Evolutionary conservation across 2,113 vertebrate genomes (phyloP), one percentile per base, ranked within the genome.

Genomic region (Alligator sinensis): DNA sequence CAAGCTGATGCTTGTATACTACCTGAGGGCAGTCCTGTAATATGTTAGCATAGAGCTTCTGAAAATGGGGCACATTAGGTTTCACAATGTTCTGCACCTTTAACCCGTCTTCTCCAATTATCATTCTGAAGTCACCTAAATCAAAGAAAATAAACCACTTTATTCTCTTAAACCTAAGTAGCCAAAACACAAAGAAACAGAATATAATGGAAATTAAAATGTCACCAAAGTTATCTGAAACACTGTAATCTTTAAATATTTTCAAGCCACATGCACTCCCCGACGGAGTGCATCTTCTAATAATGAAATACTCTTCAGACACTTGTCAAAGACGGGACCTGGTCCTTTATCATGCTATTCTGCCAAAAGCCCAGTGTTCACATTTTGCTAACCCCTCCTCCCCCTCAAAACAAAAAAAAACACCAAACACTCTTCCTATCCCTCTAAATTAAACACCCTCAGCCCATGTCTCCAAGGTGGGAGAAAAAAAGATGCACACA

Each of bases 41-140:
- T 84, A 99, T 99, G 94, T 96, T 96, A 95, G 97, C 98, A 82
- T 99, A 99, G 11, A 99, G 97, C 90, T 98, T 98, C 72, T 98
- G 98, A 88, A 99, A 99, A 95, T 99, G 98, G 25, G 97, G 92
- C 80, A 99, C 59, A 90, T 99, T 99, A 90, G 99, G 98, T 76
- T 97, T 98, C 92, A 99, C 99, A 1, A 99, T 99, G 91, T 99
- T 99, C 93, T 97, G 94, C 85, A 99, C 98, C 93, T 99, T 99
- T 14, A 90, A 94, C 97, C 98, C 99, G 95, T 99, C 99, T 94
- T 99, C 99, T 94, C 99, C 99, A 80, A 99, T 92, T 86, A 99
- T 95, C 99, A 99, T 99, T 88, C 99, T 98, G 96, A 99, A 99
- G 97, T 99, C 99, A 27, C 99, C 99, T 98, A 81, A 95, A 95